A percentile compares a stretch with the other conserved stretches of the same genome.
phyloP scores from a whole-genome alignment of 2,797 vertebrate species.

The Protonibea diacanthus region DNA sequence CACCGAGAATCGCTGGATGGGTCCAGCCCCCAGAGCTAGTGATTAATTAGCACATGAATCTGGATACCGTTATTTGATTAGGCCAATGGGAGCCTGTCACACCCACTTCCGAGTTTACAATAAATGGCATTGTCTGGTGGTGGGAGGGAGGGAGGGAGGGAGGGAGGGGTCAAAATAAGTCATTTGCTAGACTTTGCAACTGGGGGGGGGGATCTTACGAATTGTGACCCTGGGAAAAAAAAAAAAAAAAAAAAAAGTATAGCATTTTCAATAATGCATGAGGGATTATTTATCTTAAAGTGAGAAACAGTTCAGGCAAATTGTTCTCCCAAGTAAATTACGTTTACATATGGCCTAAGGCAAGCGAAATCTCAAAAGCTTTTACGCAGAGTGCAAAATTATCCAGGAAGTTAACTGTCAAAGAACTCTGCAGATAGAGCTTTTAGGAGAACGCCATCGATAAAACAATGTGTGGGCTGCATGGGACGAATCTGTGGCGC shows the following conservation, averaged over 20 bases:
- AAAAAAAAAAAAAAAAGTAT: not conserved
- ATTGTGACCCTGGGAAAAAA: not conserved
- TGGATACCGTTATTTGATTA: slow-evolving; percentile 81
- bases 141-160: not conserved
- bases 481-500: not conserved
- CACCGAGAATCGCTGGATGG: slow-evolving; percentile 50
- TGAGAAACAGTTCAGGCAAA: slow-evolving; percentile 73
- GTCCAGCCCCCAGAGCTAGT: slow-evolving; percentile 72
- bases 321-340: slow-evolving; percentile 77
- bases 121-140: slow-evolving; percentile 52
- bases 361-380: slow-evolving; percentile 55
- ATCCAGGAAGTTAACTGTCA: slow-evolving; percentile 60
- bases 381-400: slow-evolving; percentile 57
- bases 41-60: slow-evolving; percentile 84
- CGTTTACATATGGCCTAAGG: slow-evolving; percentile 69
- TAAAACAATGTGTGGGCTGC: slow-evolving; percentile 30
- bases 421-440: slow-evolving; percentile 41
- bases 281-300: slow-evolving; percentile 77
- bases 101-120: slow-evolving; percentile 63
- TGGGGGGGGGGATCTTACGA: not conserved
- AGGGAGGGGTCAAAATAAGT: slow-evolving; percentile 3
- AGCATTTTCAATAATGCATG: slow-evolving; percentile 73
- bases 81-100: slow-evolving; percentile 71
- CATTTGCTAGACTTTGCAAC: slow-evolving; percentile 16
- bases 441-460: slow-evolving; percentile 34